A percentile compares a stretch with the other conserved stretches of the same genome.
phyloP scores from a whole-genome alignment of 2,797 vertebrate genomes.

The Numenius phaeopus region DNA sequence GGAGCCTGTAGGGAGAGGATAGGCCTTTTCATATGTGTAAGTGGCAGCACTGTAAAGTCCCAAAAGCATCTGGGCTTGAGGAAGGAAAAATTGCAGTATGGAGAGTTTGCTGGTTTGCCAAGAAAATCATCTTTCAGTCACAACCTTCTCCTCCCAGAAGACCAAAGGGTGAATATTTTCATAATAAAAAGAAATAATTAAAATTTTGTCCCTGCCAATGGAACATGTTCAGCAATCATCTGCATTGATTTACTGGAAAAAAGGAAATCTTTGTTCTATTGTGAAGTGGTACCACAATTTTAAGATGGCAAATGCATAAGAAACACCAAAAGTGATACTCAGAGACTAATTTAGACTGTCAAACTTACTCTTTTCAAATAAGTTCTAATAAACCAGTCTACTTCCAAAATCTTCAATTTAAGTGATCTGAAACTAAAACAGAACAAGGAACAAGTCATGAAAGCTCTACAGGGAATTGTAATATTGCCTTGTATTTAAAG shows the following conservation, averaged over 20 bases:
- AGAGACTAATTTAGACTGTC: conserved; percentile 2
- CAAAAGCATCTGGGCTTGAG: not conserved
- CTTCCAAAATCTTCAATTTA: conserved; percentile 35
- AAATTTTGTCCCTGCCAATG: not conserved
- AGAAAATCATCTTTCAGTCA: conserved; percentile 40
- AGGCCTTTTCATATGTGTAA: not conserved
- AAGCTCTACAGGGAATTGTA: conserved; percentile 12
- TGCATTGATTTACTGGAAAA: conserved; percentile 49
- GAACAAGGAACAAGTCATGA: conserved; percentile 13
- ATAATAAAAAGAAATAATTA: conserved; percentile 29
- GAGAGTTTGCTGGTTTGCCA: conserved; percentile 33
- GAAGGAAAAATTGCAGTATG: not conserved
- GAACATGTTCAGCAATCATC: conserved; percentile 20
- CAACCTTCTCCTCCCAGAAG: conserved; percentile 24
- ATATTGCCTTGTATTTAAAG: not conserved
- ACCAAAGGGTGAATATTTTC: conserved; percentile 38
- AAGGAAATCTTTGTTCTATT: conserved; percentile 20
- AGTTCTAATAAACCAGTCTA: not conserved
- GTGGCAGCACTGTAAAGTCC: not conserved
- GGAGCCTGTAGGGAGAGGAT: not conserved
- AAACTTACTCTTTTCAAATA: not conserved
- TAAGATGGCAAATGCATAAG: not conserved
- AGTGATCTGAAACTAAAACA: conserved; percentile 18
- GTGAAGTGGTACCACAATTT: not conserved
- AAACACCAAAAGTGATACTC: conserved; percentile 5